A percentile compares a stretch with the other conserved stretches of the same genome.
Evolutionary conservation across 2,797 vertebrate species (phyloP).

Genomic region (Eleutherodactylus coqui): DNA sequence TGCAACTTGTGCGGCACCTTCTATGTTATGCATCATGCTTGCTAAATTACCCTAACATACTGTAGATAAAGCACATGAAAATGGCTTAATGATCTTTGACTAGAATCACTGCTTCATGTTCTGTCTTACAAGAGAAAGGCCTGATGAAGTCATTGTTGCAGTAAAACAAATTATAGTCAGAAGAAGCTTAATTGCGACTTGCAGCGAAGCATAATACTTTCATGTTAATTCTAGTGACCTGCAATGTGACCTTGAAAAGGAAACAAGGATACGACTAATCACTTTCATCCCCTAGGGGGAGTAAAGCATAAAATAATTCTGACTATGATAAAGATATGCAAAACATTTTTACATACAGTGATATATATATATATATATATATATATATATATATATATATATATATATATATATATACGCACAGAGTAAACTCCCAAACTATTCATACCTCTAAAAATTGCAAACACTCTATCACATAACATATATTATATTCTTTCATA

Average conservation of each 20-base stretch:
- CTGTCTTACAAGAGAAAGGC: not conserved
- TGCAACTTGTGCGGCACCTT: not conserved
- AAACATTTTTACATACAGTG: too few species aligned
- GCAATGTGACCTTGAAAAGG: not conserved
- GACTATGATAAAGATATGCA: not conserved
- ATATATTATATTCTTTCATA: too few species aligned
- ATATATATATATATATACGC: too few species aligned
- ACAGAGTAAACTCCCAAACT: too few species aligned
- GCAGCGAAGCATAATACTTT: conserved; percentile 13
- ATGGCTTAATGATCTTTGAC: not conserved
- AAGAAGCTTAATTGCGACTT: not conserved
- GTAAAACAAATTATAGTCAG: not conserved
- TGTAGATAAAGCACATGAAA: too few species aligned
- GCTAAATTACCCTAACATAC: too few species aligned
- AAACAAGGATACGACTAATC: conserved; percentile 3
- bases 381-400: too few species aligned
- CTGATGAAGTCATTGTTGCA: not conserved
- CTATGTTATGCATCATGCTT: too few species aligned
- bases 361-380: too few species aligned
- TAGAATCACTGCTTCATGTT: not conserved
- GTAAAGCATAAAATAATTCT: not conserved
- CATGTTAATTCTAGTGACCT: conserved; percentile 6
- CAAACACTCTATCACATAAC: too few species aligned
- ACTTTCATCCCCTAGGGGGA: conserved; percentile 16
- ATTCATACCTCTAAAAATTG: too few species aligned